A percentile compares a stretch with the other conserved stretches of the same genome.
Evolutionary conservation across 1,140 invertebrate species (phyloP).

Genomic region (Venturia canescens): DNA sequence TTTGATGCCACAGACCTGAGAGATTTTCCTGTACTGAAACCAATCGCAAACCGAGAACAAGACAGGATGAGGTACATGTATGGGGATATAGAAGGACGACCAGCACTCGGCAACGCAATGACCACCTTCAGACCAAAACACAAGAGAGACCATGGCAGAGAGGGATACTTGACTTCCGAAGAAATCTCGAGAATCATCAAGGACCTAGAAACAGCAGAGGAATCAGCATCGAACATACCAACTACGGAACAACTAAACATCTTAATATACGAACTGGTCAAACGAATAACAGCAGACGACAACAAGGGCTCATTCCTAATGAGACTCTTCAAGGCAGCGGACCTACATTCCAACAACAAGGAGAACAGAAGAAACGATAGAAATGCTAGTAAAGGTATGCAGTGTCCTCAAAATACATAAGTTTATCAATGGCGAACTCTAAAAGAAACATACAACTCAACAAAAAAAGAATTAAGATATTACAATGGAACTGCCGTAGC

Average conservation of each 20-base stretch:
- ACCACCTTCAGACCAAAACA: too few relatives aligned
- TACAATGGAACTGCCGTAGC: conserved; percentile 22
- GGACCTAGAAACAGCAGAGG: background rate
- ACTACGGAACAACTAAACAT: background rate
- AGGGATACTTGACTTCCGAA: background rate
- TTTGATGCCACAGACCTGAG: background rate
- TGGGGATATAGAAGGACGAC: conserved; percentile 8
- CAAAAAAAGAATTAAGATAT: too few relatives aligned
- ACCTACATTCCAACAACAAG: conserved; percentile 3
- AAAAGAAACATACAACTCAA: too few relatives aligned
- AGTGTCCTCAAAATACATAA: too few relatives aligned
- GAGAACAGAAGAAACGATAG: too few relatives aligned
- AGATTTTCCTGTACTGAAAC: background rate
- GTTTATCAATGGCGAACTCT: too few relatives aligned
- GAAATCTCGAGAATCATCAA: conserved; percentile 9
- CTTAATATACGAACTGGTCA: conserved; percentile 1
- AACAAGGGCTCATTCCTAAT: conserved; percentile 11
- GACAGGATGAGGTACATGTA: background rate
- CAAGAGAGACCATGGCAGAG: background rate
- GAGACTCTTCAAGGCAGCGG: conserved; percentile 21
- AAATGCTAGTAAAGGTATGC: too few relatives aligned
- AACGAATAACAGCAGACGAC: background rate
- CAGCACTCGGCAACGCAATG: background rate
- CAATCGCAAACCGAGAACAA: background rate
- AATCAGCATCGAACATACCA: background rate